A percentile compares a stretch with the other conserved stretches of the same genome.
Conservation (phyloP, 2,113 vertebrate genomes). For the Chiloscyllium plagiosum region DNA sequence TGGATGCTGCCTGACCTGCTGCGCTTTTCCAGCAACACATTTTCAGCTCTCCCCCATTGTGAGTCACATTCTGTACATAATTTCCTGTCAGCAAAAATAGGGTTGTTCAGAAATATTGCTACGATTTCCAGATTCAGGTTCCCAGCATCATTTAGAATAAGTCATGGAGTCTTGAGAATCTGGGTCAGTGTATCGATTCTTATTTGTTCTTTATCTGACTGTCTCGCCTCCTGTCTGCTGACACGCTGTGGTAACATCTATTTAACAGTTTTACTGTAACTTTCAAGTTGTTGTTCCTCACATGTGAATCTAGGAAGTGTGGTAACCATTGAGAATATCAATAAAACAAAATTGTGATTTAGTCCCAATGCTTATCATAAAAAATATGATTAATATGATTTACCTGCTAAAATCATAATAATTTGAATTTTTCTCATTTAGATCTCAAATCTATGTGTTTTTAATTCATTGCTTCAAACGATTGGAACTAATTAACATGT, state of each 20-base stretch:
- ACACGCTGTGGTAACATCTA: neutral
- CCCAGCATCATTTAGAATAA: too few relatives aligned
- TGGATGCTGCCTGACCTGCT: too few relatives aligned
- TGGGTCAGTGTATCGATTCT: neutral
- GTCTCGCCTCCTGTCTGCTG: neutral
- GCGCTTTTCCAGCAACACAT: too few relatives aligned
- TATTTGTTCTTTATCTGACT: neutral
- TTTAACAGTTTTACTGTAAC: neutral
- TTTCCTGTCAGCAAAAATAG: too few relatives aligned
- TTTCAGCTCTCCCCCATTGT: too few relatives aligned
- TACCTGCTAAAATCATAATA: neutral
- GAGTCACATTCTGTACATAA: too few relatives aligned
- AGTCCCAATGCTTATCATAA: neutral
- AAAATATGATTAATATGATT: neutral
- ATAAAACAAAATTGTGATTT: neutral
- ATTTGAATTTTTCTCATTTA: neutral
- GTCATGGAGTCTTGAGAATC: too few relatives aligned
- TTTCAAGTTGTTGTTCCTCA: neutral
- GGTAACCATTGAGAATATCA: neutral
- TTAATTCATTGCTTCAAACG: neutral
- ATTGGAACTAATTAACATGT: neutral
- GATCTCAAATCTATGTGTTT: neutral
- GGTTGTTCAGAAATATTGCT: too few relatives aligned
- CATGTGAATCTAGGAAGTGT: neutral
- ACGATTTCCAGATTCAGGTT: too few relatives aligned